A percentile compares a stretch with the other conserved stretches of the same genome.
These are phyloP conservation scores for Elegia similella DNA, from an alignment of 2,888 invertebrate genomes.

Conservation along the genomic window DNA sequence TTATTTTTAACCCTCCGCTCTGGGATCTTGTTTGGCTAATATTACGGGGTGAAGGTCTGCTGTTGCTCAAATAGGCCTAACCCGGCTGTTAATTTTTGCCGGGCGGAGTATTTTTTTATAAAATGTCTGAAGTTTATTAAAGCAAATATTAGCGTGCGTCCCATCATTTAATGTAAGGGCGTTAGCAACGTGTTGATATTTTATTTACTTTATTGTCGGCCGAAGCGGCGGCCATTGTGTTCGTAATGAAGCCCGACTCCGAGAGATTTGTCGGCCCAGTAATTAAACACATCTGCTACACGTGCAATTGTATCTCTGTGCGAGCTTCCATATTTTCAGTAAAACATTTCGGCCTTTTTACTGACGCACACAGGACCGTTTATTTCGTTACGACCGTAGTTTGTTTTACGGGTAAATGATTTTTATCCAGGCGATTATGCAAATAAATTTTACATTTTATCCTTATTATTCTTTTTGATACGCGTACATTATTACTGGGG, in stretches of 20 bases:
- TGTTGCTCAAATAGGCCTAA: conserved; percentile 57
- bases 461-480: conserved; percentile 1
- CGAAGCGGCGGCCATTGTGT: conserved; percentile 52
- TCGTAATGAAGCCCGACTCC: conserved; percentile 68
- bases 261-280: conserved; percentile 70
- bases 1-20: conserved; percentile 56
- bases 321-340: conserved; percentile 56
- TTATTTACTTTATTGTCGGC: conserved; percentile 69
- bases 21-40: conserved; percentile 57
- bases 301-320: conserved; percentile 58
- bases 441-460: conserved; percentile 9
- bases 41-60: conserved; percentile 45
- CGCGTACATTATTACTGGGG: background rate
- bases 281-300: conserved; percentile 77
- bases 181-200: conserved; percentile 72
- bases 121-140: conserved; percentile 67
- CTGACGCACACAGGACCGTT: conserved; percentile 44
- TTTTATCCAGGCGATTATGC: conserved; percentile 36
- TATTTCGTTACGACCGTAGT: conserved; percentile 45
- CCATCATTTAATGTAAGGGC: conserved; percentile 58
- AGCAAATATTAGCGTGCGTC: conserved; percentile 64
- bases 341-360: conserved; percentile 47
- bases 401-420: conserved; percentile 47
- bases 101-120: conserved; percentile 56
- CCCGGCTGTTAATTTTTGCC: conserved; percentile 64